Base-by-base conservation (phyloP, 2,888 invertebrate genomes). In the Andrena trimmerana region DNA sequence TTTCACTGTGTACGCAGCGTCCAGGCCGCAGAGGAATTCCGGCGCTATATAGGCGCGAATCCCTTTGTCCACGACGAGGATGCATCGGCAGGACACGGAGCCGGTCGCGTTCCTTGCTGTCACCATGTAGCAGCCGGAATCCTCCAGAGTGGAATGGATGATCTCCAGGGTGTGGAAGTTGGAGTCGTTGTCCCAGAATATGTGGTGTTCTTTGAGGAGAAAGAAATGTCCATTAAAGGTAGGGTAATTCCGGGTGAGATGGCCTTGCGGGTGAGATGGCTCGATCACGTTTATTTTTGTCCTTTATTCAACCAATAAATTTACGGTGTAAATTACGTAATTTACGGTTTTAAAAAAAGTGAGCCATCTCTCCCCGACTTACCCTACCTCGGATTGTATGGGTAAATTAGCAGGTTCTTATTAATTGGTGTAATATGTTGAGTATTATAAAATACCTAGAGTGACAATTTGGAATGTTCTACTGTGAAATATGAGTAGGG, bases 81-180 rank as follows among this genome's bases (percentile, higher is more conserved):
- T 95, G 90, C 97, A 97, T 33, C 96, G 95, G 88, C 98, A 97
- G 70, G 97, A 96, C 20, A 98, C 97, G 1, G 97, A 97, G 0
- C 99, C 99, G 77, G 97, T 96, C 31, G 95, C 95, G 93, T 98
- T 98, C 79, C 96, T 95, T 0, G 98, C 98, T 76, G 96, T 96
- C 1, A 96, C 97, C 66, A 96, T 96, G 93, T 98, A 98, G 66
- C 95, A 95, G 0, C 98, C 98, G 0, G 97, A 96, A 92, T 98
- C 98, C 77, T 97, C 97, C 24, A 97, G 94, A 2, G 94, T 95
- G 2, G 98, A 97, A 68, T 97, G 97, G 3, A 96, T 96, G 76
- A 99, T 97, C 94, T 98, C 98, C 84, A 99, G 94, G 0, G 98
- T 98, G 92, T 97, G 97, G 94, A 98, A 98, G 87, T 96, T 96